phyloP scores from a whole-genome alignment of 2,797 vertebrate species.

The Oryzias dopingdopingensis region DNA sequence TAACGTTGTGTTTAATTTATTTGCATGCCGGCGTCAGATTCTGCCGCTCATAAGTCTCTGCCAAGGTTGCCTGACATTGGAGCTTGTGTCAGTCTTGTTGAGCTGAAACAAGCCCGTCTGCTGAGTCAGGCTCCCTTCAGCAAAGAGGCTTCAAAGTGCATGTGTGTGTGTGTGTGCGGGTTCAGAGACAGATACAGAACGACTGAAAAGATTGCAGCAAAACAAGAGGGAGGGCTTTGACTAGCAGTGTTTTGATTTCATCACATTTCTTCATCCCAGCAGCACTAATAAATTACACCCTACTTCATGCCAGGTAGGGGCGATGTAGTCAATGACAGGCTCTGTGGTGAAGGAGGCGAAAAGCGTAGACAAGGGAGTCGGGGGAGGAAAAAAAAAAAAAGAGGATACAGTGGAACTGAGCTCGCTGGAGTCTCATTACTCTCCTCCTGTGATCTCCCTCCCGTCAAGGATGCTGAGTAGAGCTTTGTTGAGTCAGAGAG shows the following conservation, averaged over 20 bases:
- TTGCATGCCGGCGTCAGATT: slow-evolving; percentile 49
- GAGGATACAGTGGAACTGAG: slow-evolving; percentile 57
- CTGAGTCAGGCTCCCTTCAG: slow-evolving; percentile 59
- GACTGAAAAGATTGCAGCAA: slow-evolving; percentile 5
- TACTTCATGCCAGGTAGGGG: slow-evolving; percentile 64
- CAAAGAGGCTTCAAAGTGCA: slow-evolving; percentile 47
- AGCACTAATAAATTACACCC: slow-evolving; percentile 77
- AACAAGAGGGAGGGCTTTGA: slow-evolving; percentile 31
- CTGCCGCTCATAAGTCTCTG: slow-evolving; percentile 52
- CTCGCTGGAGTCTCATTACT: slow-evolving; percentile 64
- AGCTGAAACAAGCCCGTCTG: slow-evolving; percentile 34
- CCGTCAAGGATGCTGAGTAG: slow-evolving; percentile 68
- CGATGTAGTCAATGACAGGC: slow-evolving; percentile 70
- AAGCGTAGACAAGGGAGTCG: background rate
- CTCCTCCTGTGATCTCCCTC: slow-evolving; percentile 66
- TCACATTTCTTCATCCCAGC: slow-evolving; percentile 45
- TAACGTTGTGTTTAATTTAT: slow-evolving; percentile 52
- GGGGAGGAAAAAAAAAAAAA: slow-evolving; percentile 14
- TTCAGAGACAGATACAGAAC: slow-evolving; percentile 11
- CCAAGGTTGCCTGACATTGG: slow-evolving; percentile 71
- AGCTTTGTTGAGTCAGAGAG: slow-evolving; percentile 66
- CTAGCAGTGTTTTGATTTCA: slow-evolving; percentile 63
- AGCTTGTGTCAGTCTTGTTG: slow-evolving; percentile 54
- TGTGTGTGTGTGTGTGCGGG: slow-evolving; percentile 7
- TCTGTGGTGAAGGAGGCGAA: slow-evolving; percentile 42